phyloP scores from a whole-genome alignment of 2,113 vertebrate species.

The Leucopsar rothschildi region DNA sequence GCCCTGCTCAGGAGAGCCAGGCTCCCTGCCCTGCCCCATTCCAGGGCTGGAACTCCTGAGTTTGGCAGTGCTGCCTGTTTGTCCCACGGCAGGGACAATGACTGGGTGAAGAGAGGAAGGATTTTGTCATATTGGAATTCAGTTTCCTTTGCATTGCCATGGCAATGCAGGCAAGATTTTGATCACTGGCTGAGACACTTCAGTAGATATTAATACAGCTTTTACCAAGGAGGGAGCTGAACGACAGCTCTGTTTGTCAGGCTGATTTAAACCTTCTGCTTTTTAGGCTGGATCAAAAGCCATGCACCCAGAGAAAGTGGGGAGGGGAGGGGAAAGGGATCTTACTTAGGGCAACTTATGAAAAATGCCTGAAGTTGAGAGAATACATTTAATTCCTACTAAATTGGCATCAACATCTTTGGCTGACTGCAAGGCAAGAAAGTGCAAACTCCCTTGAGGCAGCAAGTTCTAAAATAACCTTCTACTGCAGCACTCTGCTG shows the following conservation, averaged over 20 bases:
- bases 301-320: background rate
- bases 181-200: constrained; percentile 17
- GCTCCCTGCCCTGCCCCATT: background rate
- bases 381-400: constrained; percentile 56
- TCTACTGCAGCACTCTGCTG: constrained; percentile 45
- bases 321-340: background rate
- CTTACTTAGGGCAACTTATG: constrained; percentile 15
- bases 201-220: constrained; percentile 9
- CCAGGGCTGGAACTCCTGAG: background rate
- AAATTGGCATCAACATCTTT: constrained; percentile 54
- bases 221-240: constrained; percentile 1
- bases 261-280: constrained; percentile 45
- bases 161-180: constrained; percentile 11
- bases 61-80: background rate
- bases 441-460: constrained; percentile 52
- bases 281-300: background rate
- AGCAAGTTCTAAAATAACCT: constrained; percentile 60
- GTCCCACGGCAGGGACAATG: background rate
- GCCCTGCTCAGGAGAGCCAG: background rate
- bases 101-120: background rate
- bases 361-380: constrained; percentile 38
- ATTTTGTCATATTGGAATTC: background rate
- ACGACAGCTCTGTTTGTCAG: background rate
- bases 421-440: constrained; percentile 52
- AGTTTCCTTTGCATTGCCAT: constrained; percentile 39